A percentile compares a stretch with the other conserved stretches of the same genome.
Conservation (phyloP, 1,140 invertebrate species). For the Trachymyrmex cornetzi region DNA sequence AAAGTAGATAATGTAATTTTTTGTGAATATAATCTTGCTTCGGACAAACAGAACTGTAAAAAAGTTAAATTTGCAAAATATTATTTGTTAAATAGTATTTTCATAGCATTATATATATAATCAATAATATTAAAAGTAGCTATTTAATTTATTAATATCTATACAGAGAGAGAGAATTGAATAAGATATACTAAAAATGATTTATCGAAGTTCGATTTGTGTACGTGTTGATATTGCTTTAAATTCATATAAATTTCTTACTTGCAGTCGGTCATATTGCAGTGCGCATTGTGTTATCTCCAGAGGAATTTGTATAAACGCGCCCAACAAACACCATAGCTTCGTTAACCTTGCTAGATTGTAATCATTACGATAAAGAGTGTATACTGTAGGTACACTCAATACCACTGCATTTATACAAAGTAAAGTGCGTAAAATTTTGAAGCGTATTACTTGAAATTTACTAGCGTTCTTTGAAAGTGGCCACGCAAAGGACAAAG, state of each 20-base stretch:
- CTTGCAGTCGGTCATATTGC: conserved; percentile 65
- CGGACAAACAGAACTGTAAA: background rate
- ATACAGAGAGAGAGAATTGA: background rate
- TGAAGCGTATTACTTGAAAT: conserved; percentile 43
- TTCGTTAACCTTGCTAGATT: conserved; percentile 57
- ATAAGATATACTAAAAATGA: background rate
- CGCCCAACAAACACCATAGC: conserved; percentile 41
- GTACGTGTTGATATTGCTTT: background rate
- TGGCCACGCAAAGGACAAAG: conserved; percentile 61
- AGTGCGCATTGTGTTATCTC: conserved; percentile 41
- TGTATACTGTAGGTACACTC: conserved; percentile 29
- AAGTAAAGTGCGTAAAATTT: conserved; percentile 41
- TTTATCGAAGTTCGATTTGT: background rate
- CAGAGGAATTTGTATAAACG: conserved; percentile 40
- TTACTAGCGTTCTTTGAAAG: conserved; percentile 27
- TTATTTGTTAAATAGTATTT: background rate
- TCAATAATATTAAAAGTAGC: background rate
- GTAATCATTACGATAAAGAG: conserved; percentile 27
- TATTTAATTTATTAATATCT: background rate
- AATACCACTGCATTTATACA: conserved; percentile 37
- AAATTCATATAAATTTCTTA: conserved; percentile 22
- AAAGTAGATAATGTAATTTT: background rate
- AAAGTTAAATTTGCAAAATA: background rate
- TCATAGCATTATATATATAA: background rate
- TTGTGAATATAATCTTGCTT: background rate